phyloP scores from a whole-genome alignment of 64 coral and sea anemone genomes.

The Actinia equina region DNA sequence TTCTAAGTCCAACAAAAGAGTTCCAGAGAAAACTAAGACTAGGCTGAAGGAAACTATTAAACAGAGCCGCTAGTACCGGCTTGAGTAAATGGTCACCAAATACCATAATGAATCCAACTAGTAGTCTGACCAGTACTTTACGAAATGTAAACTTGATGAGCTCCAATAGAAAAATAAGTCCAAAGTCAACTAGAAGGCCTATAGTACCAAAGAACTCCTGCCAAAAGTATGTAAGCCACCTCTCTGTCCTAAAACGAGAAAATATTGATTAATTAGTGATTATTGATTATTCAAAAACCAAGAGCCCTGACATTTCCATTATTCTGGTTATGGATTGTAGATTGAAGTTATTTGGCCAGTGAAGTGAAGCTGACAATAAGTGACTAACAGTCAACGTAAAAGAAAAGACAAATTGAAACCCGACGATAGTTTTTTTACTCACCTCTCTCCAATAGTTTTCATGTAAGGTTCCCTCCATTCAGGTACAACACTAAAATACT shows the following conservation, averaged over 20 bases:
- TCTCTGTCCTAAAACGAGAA: constrained; percentile 49
- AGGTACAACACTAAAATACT: constrained; percentile 55
- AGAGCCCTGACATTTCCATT: too few species aligned
- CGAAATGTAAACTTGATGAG: constrained; percentile 51
- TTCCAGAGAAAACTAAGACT: constrained; percentile 63
- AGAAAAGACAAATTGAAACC: too few species aligned
- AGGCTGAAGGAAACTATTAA: constrained; percentile 78
- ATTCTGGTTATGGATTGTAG: too few species aligned
- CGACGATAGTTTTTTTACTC: neutral
- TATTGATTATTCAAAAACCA: too few species aligned
- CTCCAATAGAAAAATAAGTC: constrained; percentile 69
- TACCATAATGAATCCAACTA: constrained; percentile 56
- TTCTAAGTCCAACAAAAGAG: constrained; percentile 56
- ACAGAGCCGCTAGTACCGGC: constrained; percentile 42
- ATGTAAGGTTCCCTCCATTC: constrained; percentile 83
- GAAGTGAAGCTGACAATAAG: too few species aligned
- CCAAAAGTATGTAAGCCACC: constrained; percentile 81
- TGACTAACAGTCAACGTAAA: too few species aligned
- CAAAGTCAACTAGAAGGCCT: constrained; percentile 68
- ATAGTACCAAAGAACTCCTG: constrained; percentile 79
- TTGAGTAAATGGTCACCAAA: constrained; percentile 78
- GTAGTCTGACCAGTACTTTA: constrained; percentile 43
- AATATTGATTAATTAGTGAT: too few species aligned
- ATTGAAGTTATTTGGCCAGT: too few species aligned
- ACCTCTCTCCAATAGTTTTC: constrained; percentile 81